Evolutionary conservation across 2,797 vertebrate species (phyloP).

Genomic region (Phoxinus dragarum): DNA sequence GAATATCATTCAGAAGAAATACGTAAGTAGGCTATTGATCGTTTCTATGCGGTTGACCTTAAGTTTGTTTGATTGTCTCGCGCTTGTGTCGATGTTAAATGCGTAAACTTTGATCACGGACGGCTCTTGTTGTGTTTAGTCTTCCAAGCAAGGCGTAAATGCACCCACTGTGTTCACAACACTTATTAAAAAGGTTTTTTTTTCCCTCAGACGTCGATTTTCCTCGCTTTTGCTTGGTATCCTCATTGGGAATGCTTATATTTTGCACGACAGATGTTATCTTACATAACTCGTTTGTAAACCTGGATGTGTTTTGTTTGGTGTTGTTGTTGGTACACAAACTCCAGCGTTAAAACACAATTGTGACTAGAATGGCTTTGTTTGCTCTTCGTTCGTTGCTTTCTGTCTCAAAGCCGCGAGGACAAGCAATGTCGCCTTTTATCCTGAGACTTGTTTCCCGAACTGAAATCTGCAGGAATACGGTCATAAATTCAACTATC

Average conservation of each 20-base stretch:
- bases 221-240: neutral
- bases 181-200: neutral
- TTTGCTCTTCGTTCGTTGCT: slow-evolving; percentile 67
- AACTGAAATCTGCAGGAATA: slow-evolving; percentile 58
- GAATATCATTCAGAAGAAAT: slow-evolving; percentile 99
- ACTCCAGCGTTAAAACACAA: slow-evolving; percentile 56
- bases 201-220: neutral
- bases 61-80: slow-evolving; percentile 43
- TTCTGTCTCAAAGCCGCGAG: slow-evolving; percentile 68
- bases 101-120: slow-evolving; percentile 76
- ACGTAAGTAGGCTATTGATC: slow-evolving; percentile 83
- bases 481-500: neutral
- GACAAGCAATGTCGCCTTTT: slow-evolving; percentile 75
- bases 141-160: neutral
- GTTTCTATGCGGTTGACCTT: slow-evolving; percentile 46
- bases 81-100: slow-evolving; percentile 68
- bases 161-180: neutral
- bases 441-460: slow-evolving; percentile 73
- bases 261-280: slow-evolving; percentile 4
- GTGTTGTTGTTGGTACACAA: slow-evolving; percentile 37
- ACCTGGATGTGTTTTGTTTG: neutral
- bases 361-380: slow-evolving; percentile 72
- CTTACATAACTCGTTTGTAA: slow-evolving; percentile 18
- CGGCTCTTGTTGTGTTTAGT: slow-evolving; percentile 26
- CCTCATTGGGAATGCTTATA: neutral